Base-by-base conservation (phyloP, 2,888 invertebrate species). In the Agriotes lineatus region DNA sequence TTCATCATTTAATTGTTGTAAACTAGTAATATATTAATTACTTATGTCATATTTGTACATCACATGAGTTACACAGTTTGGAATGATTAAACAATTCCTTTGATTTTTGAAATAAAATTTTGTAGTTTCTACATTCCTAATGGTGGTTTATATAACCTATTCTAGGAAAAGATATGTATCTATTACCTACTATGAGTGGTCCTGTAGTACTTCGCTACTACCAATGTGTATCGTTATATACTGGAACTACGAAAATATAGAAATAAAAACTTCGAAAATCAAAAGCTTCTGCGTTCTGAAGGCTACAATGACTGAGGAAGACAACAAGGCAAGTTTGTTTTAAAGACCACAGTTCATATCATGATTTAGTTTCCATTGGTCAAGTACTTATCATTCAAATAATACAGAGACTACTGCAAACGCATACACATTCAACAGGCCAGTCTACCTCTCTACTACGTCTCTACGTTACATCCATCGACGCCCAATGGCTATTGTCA, bases 361-460 rank as follows among this genome's bases (percentile, higher is more conserved):
- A 62, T 64, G 35, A 59, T 65, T 66, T 37, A 59, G 39, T 25
- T 35, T 60, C 35, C 61, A 52, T 57, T 71, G 65, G 69, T 69
- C 60, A 61, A 64, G 44, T 56, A n/a, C n/a, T n/a, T n/a, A 30
- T 64, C 60, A 63, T 69, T 72, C 50, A 45, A 56, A 67, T 68
- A 58, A 52, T 68, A 67, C 52, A 69, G 45, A 58, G 67, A 67
- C 67, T 69, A 69, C 59, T 69, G 67, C 63, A 72, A 74, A 74
- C 77, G 80, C 80, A 80, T 80, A 80, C 80, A 80, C 81, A 82
- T 80, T 79, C 80, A 80, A 81, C 78, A 81, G 79, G 78, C 81
- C 78, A 81, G 75, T 79, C 78, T 74, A 76, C 66, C 72, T 69
- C 72, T 73, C 73, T 74, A 74, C 75, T 70, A 69, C 54, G 61